Conservation (phyloP, 2,888 invertebrate species). For the Platycheirus albimanus region DNA sequence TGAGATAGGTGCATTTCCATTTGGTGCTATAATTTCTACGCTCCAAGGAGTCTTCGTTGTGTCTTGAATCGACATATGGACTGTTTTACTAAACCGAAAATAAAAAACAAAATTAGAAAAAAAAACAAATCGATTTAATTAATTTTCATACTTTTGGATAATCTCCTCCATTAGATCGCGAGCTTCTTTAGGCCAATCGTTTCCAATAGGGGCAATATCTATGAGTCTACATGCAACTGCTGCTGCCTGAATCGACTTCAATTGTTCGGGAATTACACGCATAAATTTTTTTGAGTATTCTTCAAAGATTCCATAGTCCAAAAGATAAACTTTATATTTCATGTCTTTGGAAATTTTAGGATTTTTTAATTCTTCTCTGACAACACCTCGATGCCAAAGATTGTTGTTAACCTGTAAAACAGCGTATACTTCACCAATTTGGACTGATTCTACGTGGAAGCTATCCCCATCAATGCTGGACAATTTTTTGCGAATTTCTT, state of each 20-base stretch:
- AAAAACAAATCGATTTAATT: not conserved
- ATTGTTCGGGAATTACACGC: conserved; percentile 83
- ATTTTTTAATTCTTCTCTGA: conserved; percentile 79
- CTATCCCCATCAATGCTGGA: conserved; percentile 34
- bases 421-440: conserved; percentile 86
- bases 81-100: conserved; percentile 75
- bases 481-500: conserved; percentile 45
- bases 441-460: conserved; percentile 55
- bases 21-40: conserved; percentile 82
- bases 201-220: conserved; percentile 84
- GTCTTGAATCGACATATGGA: conserved; percentile 76
- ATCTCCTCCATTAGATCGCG: conserved; percentile 85
- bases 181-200: conserved; percentile 84
- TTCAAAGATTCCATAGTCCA: conserved; percentile 87
- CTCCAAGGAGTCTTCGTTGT: conserved; percentile 77
- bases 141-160: conserved; percentile 84
- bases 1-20: conserved; percentile 79
- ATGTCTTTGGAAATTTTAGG: conserved; percentile 69
- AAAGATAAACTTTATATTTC: conserved; percentile 84
- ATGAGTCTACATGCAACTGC: conserved; percentile 85
- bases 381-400: conserved; percentile 86
- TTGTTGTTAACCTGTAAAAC: conserved; percentile 84
- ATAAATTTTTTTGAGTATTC: conserved; percentile 83
- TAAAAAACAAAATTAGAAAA: not conserved
- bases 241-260: conserved; percentile 83